Conservation (phyloP, 2,797 vertebrate species). For the Lophura swinhoii region DNA sequence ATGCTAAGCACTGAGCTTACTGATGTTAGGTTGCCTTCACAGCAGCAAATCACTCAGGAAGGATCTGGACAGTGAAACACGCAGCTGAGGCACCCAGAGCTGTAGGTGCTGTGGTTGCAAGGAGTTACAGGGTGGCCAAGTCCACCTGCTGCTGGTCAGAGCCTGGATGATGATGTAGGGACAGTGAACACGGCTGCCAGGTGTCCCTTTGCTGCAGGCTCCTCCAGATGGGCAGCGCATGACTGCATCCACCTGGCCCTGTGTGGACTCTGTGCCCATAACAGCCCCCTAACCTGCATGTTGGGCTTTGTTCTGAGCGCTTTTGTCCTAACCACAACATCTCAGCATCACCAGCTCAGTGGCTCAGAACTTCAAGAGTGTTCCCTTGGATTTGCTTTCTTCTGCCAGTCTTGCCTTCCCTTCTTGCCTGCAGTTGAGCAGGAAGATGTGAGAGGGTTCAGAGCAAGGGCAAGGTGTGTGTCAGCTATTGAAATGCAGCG, state of each 20-base stretch:
- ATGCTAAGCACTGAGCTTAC: fast-evolving
- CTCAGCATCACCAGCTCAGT: neutral
- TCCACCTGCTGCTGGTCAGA: fast-evolving
- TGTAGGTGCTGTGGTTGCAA: neutral
- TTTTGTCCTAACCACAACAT: neutral
- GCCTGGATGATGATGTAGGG: neutral
- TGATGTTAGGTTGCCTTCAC: neutral
- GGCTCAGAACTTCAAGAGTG: too few relatives aligned
- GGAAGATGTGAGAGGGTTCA: neutral
- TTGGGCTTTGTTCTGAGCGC: fast-evolving
- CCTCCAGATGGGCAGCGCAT: neutral
- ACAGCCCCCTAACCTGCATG: fast-evolving
- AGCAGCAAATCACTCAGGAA: neutral
- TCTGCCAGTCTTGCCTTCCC: neutral
- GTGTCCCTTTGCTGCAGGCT: neutral
- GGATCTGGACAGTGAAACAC: neutral
- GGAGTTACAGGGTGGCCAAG: neutral
- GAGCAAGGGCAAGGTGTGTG: neutral
- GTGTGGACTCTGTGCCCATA: fast-evolving
- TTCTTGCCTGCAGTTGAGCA: neutral
- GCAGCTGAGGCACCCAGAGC: neutral
- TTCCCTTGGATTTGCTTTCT: neutral
- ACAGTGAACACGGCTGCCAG: too few relatives aligned
- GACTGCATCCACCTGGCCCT: fast-evolving
- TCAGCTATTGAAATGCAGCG: neutral